Conservation (phyloP, 2,113 vertebrate species). For the Tamias sibiricus region DNA sequence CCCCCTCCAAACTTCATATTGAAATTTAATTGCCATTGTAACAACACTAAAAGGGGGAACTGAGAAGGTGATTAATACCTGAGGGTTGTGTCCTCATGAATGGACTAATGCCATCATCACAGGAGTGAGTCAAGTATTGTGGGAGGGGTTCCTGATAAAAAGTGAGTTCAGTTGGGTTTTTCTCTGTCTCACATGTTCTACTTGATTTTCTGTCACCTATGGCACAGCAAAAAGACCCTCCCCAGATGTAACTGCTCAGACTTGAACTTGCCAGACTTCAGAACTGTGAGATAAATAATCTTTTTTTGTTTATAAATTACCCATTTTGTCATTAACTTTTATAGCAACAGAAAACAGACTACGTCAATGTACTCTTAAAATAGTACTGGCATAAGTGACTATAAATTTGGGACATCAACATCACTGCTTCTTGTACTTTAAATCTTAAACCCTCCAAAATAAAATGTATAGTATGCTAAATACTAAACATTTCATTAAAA, state of each 20-base stretch:
- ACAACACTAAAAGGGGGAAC: rapidly evolving
- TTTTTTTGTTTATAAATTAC: background rate
- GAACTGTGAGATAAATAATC: background rate
- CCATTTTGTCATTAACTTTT: background rate
- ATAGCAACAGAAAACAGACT: background rate
- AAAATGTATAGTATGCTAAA: background rate
- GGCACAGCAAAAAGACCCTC: background rate
- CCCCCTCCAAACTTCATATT: background rate
- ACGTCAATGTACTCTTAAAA: background rate
- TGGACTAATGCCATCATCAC: background rate
- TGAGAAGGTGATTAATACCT: background rate
- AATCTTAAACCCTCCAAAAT: background rate
- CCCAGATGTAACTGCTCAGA: background rate
- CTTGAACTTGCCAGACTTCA: background rate
- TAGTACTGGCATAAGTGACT: background rate
- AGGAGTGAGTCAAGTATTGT: background rate
- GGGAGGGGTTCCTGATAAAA: background rate
- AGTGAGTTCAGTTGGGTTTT: background rate
- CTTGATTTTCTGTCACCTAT: background rate
- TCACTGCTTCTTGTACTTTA: background rate
- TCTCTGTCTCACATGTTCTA: background rate
- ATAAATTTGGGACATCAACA: background rate
- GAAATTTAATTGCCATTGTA: background rate
- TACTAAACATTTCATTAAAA: background rate
- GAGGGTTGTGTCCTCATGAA: background rate